phyloP scores from a whole-genome alignment of 1,140 invertebrate species.

The Drosophila ohnishii region DNA sequence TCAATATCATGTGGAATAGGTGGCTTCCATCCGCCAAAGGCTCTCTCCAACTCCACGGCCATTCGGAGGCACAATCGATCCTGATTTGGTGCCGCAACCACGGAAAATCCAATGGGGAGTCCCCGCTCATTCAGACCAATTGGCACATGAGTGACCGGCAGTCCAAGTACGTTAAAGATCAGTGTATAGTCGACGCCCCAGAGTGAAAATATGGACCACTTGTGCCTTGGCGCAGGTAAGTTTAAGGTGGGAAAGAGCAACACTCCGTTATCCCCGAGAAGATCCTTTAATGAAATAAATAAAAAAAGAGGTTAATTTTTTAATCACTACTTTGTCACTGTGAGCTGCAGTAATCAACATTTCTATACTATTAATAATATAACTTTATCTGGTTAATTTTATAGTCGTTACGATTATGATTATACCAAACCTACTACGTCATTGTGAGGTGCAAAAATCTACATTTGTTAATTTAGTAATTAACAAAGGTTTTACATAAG shows the following conservation, averaged over 20 bases:
- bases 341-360: not conserved
- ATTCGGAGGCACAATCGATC: constrained; percentile 91
- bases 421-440: not conserved
- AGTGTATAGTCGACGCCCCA: constrained; percentile 88
- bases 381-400: not conserved
- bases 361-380: not conserved
- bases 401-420: not conserved
- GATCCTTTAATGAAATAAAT: constrained; percentile 75
- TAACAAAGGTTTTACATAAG: not conserved
- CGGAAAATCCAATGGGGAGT: constrained; percentile 90
- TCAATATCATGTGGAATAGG: constrained; percentile 56
- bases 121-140: constrained; percentile 87
- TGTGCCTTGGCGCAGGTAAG: constrained; percentile 86
- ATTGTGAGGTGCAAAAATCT: not conserved
- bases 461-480: not conserved
- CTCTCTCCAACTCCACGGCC: constrained; percentile 90
- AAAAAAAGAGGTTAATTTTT: not conserved
- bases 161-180: constrained; percentile 89
- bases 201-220: constrained; percentile 85
- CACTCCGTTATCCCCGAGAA: constrained; percentile 87
- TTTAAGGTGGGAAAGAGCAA: constrained; percentile 90
- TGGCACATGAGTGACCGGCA: constrained; percentile 90
- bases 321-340: not conserved
- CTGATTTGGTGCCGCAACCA: constrained; percentile 86
- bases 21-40: constrained; percentile 90